A percentile compares a stretch with the other conserved stretches of the same genome.
Evolutionary conservation across 2,113 vertebrate genomes (phyloP).

Genomic region (Neogale vison): DNA sequence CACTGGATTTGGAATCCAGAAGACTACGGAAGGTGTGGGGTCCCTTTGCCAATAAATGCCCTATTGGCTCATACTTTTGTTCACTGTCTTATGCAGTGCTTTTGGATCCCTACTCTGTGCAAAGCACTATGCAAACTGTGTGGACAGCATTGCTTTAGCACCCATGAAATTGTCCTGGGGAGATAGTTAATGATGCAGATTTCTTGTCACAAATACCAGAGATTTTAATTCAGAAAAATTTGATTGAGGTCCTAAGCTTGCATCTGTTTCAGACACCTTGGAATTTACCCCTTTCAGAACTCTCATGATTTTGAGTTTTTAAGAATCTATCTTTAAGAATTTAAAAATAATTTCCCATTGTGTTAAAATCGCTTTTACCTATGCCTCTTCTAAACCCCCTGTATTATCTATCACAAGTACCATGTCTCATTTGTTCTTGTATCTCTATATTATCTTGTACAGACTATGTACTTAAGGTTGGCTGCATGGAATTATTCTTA

Average conservation of each 20-base stretch:
- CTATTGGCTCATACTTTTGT: neutral
- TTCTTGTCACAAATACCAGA: neutral
- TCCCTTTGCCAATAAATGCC: neutral
- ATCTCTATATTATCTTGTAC: neutral
- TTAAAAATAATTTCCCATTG: neutral
- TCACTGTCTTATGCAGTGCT: neutral
- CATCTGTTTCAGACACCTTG: neutral
- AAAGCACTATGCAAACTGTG: neutral
- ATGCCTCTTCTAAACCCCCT: neutral
- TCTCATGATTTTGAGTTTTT: neutral
- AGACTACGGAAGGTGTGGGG: neutral
- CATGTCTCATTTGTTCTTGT: neutral
- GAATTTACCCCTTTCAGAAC: neutral
- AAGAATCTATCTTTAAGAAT: neutral
- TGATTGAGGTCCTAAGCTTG: neutral
- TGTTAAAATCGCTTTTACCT: neutral
- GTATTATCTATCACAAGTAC: neutral
- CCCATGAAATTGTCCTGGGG: neutral
- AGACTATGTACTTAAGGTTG: neutral
- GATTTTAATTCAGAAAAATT: neutral
- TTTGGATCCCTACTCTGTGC: neutral
- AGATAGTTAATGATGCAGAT: neutral
- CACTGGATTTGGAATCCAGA: neutral
- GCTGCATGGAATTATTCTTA: neutral
- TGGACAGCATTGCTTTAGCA: neutral